These are phyloP conservation scores for Cnemophilus loriae DNA, from an alignment of 2,113 vertebrate species.

Conservation along the genomic window DNA sequence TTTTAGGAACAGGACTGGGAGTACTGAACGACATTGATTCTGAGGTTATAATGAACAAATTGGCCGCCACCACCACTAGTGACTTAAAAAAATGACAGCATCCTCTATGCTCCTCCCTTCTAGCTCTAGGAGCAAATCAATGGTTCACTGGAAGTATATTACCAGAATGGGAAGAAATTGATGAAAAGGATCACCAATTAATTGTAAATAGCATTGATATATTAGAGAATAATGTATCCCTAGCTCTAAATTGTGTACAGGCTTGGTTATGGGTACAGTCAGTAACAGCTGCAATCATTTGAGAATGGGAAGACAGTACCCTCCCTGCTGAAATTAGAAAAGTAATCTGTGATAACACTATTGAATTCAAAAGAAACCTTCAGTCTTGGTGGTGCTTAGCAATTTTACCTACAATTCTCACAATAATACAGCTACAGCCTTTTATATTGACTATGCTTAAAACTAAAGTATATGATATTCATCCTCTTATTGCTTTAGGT, in stretches of 20 bases:
- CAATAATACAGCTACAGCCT: neutral
- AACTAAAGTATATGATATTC: neutral
- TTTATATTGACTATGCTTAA: neutral
- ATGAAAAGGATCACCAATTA: neutral
- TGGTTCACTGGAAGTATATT: neutral
- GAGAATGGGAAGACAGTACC: neutral
- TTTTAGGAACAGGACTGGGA: neutral
- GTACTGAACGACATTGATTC: neutral
- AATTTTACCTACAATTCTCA: neutral
- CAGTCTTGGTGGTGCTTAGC: neutral
- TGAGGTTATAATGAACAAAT: neutral
- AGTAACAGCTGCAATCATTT: neutral
- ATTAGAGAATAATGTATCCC: neutral
- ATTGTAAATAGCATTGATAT: neutral
- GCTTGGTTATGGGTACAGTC: neutral
- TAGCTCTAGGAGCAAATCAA: neutral
- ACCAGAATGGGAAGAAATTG: neutral
- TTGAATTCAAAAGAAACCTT: neutral
- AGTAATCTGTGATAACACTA: neutral
- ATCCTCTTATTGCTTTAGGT: neutral
- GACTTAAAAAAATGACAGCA: neutral
- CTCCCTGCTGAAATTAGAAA: neutral
- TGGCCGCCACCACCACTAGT: neutral
- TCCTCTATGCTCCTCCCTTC: neutral
- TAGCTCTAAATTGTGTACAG: neutral